Evolutionary conservation across 2,797 vertebrate genomes (phyloP).

Genomic region (Trachurus trachurus): DNA sequence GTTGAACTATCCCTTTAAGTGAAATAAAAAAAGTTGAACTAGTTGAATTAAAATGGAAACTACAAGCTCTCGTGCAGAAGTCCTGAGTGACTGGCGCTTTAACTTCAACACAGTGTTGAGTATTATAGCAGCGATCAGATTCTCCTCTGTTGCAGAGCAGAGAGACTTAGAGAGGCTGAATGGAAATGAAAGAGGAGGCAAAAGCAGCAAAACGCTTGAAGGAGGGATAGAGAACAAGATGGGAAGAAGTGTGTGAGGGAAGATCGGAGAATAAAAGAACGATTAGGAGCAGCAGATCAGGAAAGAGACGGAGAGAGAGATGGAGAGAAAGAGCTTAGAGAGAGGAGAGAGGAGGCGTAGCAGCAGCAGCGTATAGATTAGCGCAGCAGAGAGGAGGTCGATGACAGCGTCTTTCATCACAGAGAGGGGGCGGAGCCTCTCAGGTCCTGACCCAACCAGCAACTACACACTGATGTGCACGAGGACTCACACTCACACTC

Average conservation of each 20-base stretch:
- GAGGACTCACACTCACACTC: conserved; percentile 13
- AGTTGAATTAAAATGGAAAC: neutral
- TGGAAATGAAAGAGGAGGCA: conserved; percentile 14
- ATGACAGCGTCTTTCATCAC: conserved; percentile 89
- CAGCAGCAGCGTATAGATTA: conserved; percentile 65
- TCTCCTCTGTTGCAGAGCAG: neutral
- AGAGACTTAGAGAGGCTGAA: conserved; percentile 14
- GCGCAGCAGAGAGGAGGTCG: conserved; percentile 71
- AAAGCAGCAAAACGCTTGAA: conserved; percentile 11
- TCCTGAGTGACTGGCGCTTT: too few relatives aligned
- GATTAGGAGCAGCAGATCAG: conserved; percentile 44
- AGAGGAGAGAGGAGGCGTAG: conserved; percentile 43
- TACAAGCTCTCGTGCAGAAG: neutral
- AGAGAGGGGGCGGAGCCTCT: conserved; percentile 78
- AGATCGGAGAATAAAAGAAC: conserved; percentile 44
- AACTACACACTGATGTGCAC: conserved; percentile 52
- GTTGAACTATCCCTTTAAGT: too few relatives aligned
- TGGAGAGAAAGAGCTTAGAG: conserved; percentile 2
- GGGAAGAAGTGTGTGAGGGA: conserved; percentile 2
- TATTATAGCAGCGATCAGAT: neutral
- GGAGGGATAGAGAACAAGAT: conserved; percentile 12
- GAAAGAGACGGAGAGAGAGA: conserved; percentile 17
- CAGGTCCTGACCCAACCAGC: conserved; percentile 89
- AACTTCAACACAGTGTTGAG: neutral
- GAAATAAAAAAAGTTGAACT: neutral